These are phyloP conservation scores for Rhynchonycteris naso DNA, from an alignment of 2,797 vertebrate genomes.

Conservation along the genomic window DNA sequence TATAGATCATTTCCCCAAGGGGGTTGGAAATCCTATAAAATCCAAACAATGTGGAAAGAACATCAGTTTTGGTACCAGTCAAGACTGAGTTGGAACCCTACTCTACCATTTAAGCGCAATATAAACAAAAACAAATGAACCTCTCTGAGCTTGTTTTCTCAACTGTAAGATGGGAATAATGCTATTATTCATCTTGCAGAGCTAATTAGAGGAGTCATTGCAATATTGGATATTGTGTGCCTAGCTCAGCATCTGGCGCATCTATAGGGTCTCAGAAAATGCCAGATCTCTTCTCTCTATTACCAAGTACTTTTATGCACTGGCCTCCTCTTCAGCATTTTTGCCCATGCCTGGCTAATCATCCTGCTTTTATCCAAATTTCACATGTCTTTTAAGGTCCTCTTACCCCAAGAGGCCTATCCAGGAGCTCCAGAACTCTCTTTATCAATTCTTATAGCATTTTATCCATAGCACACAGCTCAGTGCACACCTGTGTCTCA, in stretches of 20 bases:
- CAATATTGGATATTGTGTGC: neutral
- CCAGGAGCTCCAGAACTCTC: neutral
- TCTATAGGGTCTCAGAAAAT: neutral
- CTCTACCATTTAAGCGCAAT: neutral
- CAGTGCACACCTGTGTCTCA: neutral
- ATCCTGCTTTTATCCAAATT: neutral
- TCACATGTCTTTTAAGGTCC: neutral
- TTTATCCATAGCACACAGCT: neutral
- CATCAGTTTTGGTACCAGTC: neutral
- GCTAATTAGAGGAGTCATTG: neutral
- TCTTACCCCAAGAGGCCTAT: neutral
- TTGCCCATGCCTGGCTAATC: neutral
- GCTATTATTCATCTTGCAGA: too few relatives aligned
- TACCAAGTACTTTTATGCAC: neutral
- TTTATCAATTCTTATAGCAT: neutral
- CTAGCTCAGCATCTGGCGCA: neutral
- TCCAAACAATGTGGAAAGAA: neutral
- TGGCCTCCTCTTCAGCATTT: neutral
- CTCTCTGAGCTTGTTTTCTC: neutral
- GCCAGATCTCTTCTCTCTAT: neutral
- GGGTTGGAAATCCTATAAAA: neutral
- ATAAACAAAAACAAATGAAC: neutral
- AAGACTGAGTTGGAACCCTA: neutral
- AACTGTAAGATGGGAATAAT: neutral
- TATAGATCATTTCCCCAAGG: neutral